Conservation (phyloP, 2,888 invertebrate species). For the Invenusta paracnida region DNA sequence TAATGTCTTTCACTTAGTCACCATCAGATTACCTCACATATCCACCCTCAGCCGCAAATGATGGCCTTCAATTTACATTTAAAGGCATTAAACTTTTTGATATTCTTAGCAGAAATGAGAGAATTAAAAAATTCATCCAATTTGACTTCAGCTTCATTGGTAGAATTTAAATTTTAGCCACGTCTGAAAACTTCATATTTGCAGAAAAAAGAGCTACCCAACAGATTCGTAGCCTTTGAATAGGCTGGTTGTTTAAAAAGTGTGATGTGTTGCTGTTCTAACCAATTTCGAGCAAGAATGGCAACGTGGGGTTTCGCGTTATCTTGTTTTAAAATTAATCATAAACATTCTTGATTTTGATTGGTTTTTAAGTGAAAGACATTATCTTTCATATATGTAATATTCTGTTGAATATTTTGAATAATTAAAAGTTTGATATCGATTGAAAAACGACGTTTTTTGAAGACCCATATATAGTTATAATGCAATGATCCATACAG, state of each 20-base stretch:
- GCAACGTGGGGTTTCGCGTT: background rate
- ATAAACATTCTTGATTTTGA: background rate
- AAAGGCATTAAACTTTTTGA: too few relatives aligned
- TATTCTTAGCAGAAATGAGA: too few relatives aligned
- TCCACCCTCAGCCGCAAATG: too few relatives aligned
- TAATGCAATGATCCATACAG: too few relatives aligned
- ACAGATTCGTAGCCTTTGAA: background rate
- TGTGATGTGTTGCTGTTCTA: background rate
- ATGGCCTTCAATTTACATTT: too few relatives aligned
- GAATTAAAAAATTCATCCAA: too few relatives aligned
- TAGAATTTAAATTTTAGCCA: too few relatives aligned
- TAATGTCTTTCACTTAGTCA: too few relatives aligned
- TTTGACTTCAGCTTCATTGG: background rate
- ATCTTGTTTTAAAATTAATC: background rate
- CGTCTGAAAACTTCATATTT: background rate
- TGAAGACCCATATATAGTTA: too few relatives aligned
- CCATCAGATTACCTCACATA: too few relatives aligned
- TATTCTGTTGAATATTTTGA: background rate
- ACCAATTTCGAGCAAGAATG: background rate
- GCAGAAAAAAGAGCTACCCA: background rate
- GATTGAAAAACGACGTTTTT: background rate
- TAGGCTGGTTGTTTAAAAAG: background rate
- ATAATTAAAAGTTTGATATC: background rate
- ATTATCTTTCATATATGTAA: background rate
- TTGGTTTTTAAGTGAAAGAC: too few relatives aligned